Conservation (phyloP, 2,113 vertebrate species). For the Condylura cristata region DNA sequence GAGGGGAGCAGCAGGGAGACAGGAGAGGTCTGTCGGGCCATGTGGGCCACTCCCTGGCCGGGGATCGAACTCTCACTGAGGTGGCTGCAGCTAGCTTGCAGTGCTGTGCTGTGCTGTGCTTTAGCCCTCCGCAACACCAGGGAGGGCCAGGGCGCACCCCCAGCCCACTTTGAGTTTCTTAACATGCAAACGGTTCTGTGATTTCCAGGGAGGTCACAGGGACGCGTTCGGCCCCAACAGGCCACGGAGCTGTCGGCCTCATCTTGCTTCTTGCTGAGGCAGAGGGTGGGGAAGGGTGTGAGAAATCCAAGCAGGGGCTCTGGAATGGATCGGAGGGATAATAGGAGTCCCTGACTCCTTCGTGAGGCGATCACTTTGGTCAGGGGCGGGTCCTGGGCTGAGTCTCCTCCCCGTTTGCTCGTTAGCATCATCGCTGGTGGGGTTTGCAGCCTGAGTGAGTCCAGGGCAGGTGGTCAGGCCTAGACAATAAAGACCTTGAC, state of each 20-base stretch:
- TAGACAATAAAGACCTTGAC: conserved; percentile 6
- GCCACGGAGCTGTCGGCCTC: not conserved
- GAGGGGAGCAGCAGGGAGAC: too few relatives aligned
- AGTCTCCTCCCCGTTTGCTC: not conserved
- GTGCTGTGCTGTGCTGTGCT: too few relatives aligned
- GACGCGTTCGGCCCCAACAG: not conserved
- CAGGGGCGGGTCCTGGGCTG: not conserved
- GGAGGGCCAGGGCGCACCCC: too few relatives aligned
- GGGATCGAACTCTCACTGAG: too few relatives aligned
- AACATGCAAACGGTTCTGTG: not conserved
- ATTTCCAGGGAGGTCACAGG: not conserved
- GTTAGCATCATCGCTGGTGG: not conserved
- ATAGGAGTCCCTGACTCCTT: conserved; percentile 24
- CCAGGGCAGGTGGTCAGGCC: conserved; percentile 53
- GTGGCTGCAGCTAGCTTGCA: too few relatives aligned
- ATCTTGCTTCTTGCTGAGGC: not conserved
- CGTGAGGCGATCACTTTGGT: not conserved
- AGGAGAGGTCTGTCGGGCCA: too few relatives aligned
- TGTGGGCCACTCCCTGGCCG: too few relatives aligned
- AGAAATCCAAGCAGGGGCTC: not conserved
- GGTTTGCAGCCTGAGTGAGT: not conserved
- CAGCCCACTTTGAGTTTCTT: too few relatives aligned
- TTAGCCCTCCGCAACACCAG: too few relatives aligned
- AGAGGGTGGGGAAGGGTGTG: not conserved
- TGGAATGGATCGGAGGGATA: conserved; percentile 38